Conservation (phyloP, 1,140 invertebrate species). For the Manduca sexta region DNA sequence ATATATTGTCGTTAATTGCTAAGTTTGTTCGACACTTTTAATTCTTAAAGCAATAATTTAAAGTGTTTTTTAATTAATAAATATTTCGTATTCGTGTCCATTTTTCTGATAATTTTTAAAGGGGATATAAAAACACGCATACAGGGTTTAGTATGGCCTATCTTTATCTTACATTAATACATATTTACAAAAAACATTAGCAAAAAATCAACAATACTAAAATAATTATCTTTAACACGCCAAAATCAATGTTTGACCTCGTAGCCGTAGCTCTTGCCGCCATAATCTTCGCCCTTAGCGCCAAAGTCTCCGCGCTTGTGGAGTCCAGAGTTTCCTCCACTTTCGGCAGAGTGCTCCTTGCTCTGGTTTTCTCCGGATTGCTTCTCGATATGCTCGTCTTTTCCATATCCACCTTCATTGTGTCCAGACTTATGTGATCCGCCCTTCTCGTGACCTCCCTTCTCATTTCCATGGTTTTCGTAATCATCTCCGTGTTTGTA, state of each 20-base stretch:
- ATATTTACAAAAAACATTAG: constrained; percentile 60
- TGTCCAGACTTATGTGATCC: constrained; percentile 67
- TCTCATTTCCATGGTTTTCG: constrained; percentile 59
- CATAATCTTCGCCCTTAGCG: constrained; percentile 42
- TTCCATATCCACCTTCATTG: constrained; percentile 50
- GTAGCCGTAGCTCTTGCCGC: constrained; percentile 59
- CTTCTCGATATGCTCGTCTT: constrained; percentile 63
- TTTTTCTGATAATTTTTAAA: no score
- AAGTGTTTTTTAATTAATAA: no score
- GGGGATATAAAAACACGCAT: no score
- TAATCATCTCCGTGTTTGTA: constrained; percentile 71
- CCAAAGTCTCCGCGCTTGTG: constrained; percentile 57
- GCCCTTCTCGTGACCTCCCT: constrained; percentile 69
- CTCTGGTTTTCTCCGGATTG: constrained; percentile 55
- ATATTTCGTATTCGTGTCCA: no score
- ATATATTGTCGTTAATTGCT: no score
- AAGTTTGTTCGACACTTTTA: no score
- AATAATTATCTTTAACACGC: constrained; percentile 35
- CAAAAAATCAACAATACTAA: constrained; percentile 51
- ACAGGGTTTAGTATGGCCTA: constrained; percentile 24
- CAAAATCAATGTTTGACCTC: constrained; percentile 44
- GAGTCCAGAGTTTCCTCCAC: constrained; percentile 56
- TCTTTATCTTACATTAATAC: constrained; percentile 32
- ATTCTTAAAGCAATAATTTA: no score
- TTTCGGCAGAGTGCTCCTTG: constrained; percentile 58